Conservation (phyloP, 1,140 invertebrate species). For the Zaprionus ghesquierei region DNA sequence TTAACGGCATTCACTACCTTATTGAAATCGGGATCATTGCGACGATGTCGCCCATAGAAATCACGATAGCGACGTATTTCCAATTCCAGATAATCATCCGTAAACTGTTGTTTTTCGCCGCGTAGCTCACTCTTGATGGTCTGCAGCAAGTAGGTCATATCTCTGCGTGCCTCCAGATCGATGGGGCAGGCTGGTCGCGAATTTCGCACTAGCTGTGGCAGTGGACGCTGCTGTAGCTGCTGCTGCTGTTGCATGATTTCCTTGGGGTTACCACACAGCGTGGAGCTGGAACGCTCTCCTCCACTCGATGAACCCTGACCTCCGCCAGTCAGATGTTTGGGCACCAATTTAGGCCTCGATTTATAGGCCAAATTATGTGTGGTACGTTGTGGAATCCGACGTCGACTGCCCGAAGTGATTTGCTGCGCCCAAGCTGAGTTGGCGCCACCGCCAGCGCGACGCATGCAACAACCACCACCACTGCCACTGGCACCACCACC, state of each 20-base stretch:
- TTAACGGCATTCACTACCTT: neutral
- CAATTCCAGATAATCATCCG: slow-evolving; percentile 46
- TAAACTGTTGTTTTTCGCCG: slow-evolving; percentile 20
- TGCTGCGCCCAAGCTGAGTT: neutral
- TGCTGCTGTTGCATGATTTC: neutral
- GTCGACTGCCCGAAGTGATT: neutral
- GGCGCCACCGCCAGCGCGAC: neutral
- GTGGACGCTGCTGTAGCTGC: no score
- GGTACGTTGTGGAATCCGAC: neutral
- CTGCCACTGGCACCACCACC: neutral
- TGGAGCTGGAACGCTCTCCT: neutral
- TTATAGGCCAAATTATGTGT: slow-evolving; percentile 2
- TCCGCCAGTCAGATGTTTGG: neutral
- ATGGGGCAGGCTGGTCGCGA: neutral
- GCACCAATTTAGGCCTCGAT: slow-evolving; percentile 19
- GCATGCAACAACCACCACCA: neutral
- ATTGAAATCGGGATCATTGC: slow-evolving; percentile 14
- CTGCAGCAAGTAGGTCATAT: slow-evolving; percentile 36
- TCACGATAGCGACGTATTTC: slow-evolving; percentile 53
- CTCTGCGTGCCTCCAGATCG: neutral
- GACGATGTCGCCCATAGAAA: slow-evolving; percentile 25
- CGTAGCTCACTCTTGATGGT: slow-evolving; percentile 52
- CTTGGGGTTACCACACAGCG: neutral
- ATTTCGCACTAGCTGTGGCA: neutral
- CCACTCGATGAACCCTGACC: neutral